Evolutionary conservation across 1,140 invertebrate genomes (phyloP), one percentile per base, ranked within the genome.

Genomic region (Papilio aristodemus): DNA sequence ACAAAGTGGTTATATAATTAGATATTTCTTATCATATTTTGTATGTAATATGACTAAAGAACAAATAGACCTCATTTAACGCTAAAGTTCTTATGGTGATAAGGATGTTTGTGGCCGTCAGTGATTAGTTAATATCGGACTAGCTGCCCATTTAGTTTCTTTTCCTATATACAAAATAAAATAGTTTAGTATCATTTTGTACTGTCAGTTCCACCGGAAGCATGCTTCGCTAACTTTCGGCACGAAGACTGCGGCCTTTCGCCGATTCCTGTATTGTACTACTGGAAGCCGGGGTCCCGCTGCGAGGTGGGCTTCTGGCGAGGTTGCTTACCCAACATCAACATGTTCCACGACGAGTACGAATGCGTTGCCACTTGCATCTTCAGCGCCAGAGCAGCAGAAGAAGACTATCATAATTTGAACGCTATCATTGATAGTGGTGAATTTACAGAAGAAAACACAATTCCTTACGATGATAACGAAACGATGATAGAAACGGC

Each of bases 281-380:
- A 89, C 62, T 89, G 83, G 80, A 89, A 86, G 58, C 78, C 85
- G 68, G 89, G 86, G 0, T 89, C 89, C 10, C 74, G 89, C 8
- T 91, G 89, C 46, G 87, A 91, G 68, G 84, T 89, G 0, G 89
- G 81, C 0, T 58, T 85, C 0, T 91, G 89, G 89, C 71, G 81
- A 27, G 89, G 89, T 1, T 91, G 89, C 62, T 73, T 87, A 6
- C 89, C 89, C 1, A 89, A 86, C 46, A 41, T 80, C 0, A 91
- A 91, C 66, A 91, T 91, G 89, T 91, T 91, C 43, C 58, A 77
- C 9, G 80, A 87, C 8, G 86, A 89, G 63, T 86, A 89, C 50
- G 85, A 89, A 73, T 91, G 89, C 38, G 79, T 87, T 1, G 66
- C 76, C 0, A 91, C 87, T 2, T 91, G 89, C 58, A 84, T 89